These are phyloP conservation scores for Dicaeum eximium DNA, from an alignment of 2,113 vertebrate species.

Conservation along the genomic window DNA sequence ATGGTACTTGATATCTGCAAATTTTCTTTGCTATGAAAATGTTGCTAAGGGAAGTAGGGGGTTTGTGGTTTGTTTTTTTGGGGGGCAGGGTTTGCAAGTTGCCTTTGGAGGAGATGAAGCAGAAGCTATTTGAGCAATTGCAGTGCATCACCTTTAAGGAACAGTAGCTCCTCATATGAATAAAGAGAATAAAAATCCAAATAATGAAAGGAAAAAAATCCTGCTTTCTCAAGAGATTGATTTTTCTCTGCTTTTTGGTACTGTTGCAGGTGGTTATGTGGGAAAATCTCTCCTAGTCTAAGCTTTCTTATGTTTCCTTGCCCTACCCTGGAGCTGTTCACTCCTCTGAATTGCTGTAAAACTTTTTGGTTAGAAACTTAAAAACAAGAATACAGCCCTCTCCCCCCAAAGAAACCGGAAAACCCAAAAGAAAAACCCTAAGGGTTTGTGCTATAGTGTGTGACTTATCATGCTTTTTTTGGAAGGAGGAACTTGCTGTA, in stretches of 20 bases:
- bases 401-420: neutral
- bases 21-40: neutral
- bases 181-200: neutral
- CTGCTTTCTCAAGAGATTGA: neutral
- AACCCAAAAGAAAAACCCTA: neutral
- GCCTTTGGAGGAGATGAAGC: neutral
- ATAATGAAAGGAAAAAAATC: neutral
- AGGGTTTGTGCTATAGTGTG: neutral
- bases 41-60: neutral
- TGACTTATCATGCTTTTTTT: neutral
- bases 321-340: neutral
- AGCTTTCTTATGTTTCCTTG: neutral
- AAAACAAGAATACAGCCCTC: neutral
- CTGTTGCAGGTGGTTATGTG: neutral
- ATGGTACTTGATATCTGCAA: neutral
- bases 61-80: neutral
- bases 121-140: neutral
- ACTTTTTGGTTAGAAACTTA: neutral
- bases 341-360: neutral
- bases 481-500: conserved; percentile 15
- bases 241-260: neutral
- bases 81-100: fast-evolving
- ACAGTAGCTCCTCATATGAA: neutral
- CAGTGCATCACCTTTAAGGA: neutral
- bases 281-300: neutral